phyloP scores from a whole-genome alignment of 2,113 vertebrate species.

The Phrynocephalus versicolor region DNA sequence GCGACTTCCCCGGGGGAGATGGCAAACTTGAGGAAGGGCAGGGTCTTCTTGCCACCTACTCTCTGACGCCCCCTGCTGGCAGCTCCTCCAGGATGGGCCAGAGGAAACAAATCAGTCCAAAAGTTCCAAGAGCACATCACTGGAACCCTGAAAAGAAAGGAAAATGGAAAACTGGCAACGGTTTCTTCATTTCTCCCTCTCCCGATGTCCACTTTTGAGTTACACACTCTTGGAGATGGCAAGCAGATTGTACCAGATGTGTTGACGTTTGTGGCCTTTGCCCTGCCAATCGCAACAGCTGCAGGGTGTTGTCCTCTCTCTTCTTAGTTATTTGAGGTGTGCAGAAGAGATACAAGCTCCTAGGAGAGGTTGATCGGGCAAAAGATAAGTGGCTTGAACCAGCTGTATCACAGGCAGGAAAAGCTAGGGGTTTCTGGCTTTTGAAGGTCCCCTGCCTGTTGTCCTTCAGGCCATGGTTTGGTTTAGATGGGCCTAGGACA shows the following conservation, averaged over 20 bases:
- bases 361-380: background rate
- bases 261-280: no score
- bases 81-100: background rate
- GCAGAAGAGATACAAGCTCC: background rate
- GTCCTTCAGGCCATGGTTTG: background rate
- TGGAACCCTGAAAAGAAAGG: background rate
- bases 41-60: background rate
- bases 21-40: slow-evolving; percentile 33
- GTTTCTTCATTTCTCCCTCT: background rate
- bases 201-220: background rate
- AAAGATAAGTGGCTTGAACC: background rate
- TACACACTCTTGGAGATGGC: background rate
- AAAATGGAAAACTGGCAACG: background rate
- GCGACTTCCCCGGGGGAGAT: slow-evolving; percentile 57
- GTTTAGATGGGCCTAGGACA: no score
- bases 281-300: background rate
- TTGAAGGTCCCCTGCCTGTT: no score
- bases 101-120: slow-evolving; percentile 34
- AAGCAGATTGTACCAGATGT: background rate
- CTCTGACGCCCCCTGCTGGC: background rate
- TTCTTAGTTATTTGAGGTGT: background rate
- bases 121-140: slow-evolving; percentile 1
- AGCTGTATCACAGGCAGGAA: background rate
- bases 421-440: background rate
- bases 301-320: no score